Percentiles rank a stretch among this genome's conserved stretches.
Conservation (phyloP, 2,113 vertebrate species). For the Cinclus mexicanus region DNA sequence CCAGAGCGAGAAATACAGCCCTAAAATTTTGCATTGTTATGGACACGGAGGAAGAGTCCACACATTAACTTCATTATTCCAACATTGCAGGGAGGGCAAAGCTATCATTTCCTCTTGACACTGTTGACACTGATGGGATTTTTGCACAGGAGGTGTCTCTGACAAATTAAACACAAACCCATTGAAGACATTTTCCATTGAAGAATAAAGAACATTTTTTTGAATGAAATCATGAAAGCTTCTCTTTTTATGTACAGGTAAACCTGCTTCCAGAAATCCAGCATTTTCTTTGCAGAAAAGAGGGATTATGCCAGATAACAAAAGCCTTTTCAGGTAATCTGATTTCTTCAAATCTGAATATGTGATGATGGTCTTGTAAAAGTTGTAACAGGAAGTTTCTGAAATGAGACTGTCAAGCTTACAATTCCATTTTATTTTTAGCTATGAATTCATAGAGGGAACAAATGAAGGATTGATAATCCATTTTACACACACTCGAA, state of each 20-base stretch:
- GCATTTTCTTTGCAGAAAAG: slow-evolving; percentile 84
- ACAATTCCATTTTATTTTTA: background rate
- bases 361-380: background rate
- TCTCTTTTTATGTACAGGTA: slow-evolving; percentile 77
- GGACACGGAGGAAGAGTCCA: background rate
- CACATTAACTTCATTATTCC: background rate
- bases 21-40: background rate
- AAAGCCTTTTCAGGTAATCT: slow-evolving; percentile 82
- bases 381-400: background rate
- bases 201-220: background rate
- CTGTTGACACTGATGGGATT: background rate
- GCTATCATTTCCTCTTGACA: background rate
- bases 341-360: background rate
- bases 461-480: background rate
- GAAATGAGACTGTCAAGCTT: background rate
- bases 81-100: background rate
- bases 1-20: background rate
- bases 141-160: background rate
- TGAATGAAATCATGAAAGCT: background rate
- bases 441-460: background rate
- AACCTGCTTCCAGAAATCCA: slow-evolving; percentile 84
- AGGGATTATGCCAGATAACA: slow-evolving; percentile 80
- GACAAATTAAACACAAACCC: background rate
- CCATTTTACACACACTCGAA: background rate
- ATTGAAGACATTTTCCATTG: background rate